Base-by-base conservation (phyloP, 1,140 invertebrate genomes). In the Chrysoperla carnea region DNA sequence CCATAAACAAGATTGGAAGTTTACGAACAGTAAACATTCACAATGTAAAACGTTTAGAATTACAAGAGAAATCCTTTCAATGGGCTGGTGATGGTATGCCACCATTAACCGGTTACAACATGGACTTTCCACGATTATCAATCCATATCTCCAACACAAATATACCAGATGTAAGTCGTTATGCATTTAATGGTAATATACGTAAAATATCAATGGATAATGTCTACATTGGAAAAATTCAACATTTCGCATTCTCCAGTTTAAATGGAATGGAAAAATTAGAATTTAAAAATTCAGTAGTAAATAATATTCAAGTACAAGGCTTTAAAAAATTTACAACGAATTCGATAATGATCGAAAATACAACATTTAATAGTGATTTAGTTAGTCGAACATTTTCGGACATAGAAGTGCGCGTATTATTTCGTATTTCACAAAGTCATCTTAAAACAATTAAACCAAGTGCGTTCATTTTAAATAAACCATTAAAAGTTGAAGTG, bases 251-350 rank as follows among this genome's bases (percentile, higher is more conserved):
- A 0, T 81, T 87, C 53, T 75, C 77, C 40, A 81, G 75, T 52
- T 59, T 82, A 1, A 56, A 64, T 3, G 69, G 70, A 40, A 62
- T 63, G n/a, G 61, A 63, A 47, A 64, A 56, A 17, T 60, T 78
- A 38, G 60, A 68, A 47, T 54, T 76, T 27, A 52, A 43, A 11
- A 66, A 79, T 49, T 71, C 70, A 41, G 52, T 49, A 1, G 60
- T 82, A 13, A 66, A 68, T 17, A 66, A 60, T 7, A 65, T 83
- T 12, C 74, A 81, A 48, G 68, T 71, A 17, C 78, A 84, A 54
- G 73, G 79, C 2, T 83, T 86, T 50, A 85, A 84, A 45, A 82
- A 83, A 56, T 83, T 87, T 52, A 68, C 72, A 27, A 71, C 78
- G 0, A 63, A 69, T 28, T 72, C 72, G 46, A 63, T 84, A 48